Evolutionary conservation across 1,140 invertebrate species (phyloP).

Genomic region (Drosophila ambigua): DNA sequence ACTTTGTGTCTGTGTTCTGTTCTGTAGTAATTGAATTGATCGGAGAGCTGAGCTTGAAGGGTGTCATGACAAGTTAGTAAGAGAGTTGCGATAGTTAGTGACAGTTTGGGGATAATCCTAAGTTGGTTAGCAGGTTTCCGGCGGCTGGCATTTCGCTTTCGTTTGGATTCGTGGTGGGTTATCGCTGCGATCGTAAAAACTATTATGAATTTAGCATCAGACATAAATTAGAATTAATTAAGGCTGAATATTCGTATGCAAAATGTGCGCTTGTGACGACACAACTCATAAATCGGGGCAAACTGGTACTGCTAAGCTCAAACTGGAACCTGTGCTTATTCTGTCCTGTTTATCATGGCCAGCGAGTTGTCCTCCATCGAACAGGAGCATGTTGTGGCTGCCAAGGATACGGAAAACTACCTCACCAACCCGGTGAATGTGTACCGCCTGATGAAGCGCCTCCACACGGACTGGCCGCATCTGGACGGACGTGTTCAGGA

Average conservation of each 20-base stretch:
- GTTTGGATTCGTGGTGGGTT: slow-evolving; percentile 43
- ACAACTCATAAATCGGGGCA: slow-evolving; percentile 44
- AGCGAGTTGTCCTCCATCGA: slow-evolving; percentile 88
- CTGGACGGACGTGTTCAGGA: slow-evolving; percentile 83
- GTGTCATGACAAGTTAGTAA: neutral
- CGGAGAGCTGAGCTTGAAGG: too few relatives aligned
- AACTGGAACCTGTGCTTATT: slow-evolving; percentile 54
- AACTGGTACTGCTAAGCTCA: slow-evolving; percentile 61
- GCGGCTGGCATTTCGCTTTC: slow-evolving; percentile 68
- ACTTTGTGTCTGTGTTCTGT: slow-evolving; percentile 23
- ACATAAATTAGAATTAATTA: slow-evolving; percentile 82
- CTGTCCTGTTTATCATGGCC: neutral
- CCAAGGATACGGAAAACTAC: slow-evolving; percentile 91
- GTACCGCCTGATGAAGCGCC: slow-evolving; percentile 96
- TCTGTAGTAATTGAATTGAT: slow-evolving; percentile 8
- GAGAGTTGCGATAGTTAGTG: neutral
- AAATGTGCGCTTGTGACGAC: slow-evolving; percentile 53
- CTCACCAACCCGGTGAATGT: slow-evolving; percentile 98
- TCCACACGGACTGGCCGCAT: slow-evolving; percentile 95
- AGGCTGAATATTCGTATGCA: slow-evolving; percentile 42
- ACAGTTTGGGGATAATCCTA: slow-evolving; percentile 1
- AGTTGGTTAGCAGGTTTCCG: slow-evolving; percentile 21
- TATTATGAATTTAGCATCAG: slow-evolving; percentile 67
- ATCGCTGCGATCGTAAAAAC: slow-evolving; percentile 54
- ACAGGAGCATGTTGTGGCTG: slow-evolving; percentile 90